These are phyloP conservation scores for Forbesichthys agassizii DNA, from an alignment of 2,113 vertebrate genomes.

Conservation along the genomic window DNA sequence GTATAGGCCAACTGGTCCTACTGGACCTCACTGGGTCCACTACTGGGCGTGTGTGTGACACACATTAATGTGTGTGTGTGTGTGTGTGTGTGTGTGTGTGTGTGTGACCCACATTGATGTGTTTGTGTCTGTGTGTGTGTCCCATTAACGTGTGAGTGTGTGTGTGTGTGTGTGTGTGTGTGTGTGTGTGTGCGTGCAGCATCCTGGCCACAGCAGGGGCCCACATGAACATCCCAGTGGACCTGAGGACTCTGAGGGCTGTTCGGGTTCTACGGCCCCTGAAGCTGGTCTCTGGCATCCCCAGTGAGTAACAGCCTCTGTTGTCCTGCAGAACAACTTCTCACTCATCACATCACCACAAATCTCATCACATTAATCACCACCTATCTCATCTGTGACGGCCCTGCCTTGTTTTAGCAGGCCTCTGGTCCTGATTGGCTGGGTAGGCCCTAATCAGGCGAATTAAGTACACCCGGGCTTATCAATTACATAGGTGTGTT, in stretches of 20 bases:
- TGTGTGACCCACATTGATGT: constrained; percentile 18
- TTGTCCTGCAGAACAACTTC: background rate
- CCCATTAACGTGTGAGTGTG: background rate
- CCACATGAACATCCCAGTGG: constrained; percentile 96
- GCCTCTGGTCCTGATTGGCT: too few species aligned
- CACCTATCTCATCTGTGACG: too few species aligned
- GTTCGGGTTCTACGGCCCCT: constrained; percentile 93
- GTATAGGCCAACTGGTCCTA: background rate
- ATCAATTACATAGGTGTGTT: too few species aligned
- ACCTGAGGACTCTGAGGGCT: constrained; percentile 92
- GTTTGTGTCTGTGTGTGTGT: background rate
- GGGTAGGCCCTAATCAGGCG: too few species aligned
- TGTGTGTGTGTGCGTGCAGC: constrained; percentile 71
- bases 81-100: constrained; percentile 19
- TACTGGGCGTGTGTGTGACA: background rate
- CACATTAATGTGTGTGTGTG: constrained; percentile 1
- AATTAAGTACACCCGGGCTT: too few species aligned
- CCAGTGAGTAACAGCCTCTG: constrained; percentile 80
- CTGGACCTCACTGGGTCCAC: constrained; percentile 33
- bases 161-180: constrained; percentile 1
- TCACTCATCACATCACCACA: too few species aligned
- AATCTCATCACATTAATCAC: too few species aligned
- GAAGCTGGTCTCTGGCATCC: constrained; percentile 97
- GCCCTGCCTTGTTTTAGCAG: too few species aligned
- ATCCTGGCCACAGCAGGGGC: constrained; percentile 94